These are phyloP conservation scores for Atethmia centrago DNA, from an alignment of 2,888 invertebrate genomes.

Conservation along the genomic window DNA sequence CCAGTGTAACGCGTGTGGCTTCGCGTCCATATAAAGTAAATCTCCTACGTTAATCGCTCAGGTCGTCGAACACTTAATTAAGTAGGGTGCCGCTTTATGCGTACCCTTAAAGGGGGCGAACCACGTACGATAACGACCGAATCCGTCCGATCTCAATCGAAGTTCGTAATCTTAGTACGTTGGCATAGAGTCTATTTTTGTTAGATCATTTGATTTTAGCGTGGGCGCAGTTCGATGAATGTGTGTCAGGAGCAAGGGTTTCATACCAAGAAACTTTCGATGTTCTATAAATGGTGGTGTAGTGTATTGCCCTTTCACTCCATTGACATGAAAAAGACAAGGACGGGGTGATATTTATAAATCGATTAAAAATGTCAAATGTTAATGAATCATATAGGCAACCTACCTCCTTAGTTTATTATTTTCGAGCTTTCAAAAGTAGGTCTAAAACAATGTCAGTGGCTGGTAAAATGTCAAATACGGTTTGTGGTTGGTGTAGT, in stretches of 20 bases:
- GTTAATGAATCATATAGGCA: neutral
- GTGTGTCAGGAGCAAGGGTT: constrained; percentile 56
- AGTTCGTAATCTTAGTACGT: constrained; percentile 40
- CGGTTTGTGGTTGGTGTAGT: no score
- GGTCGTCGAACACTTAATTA: constrained; percentile 80
- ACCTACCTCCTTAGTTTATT: neutral
- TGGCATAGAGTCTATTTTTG: constrained; percentile 53
- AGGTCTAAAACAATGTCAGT: neutral
- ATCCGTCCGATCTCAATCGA: constrained; percentile 22
- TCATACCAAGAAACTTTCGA: constrained; percentile 47
- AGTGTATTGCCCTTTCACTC: constrained; percentile 23
- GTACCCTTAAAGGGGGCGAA: constrained; percentile 65
- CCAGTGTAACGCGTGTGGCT: constrained; percentile 63
- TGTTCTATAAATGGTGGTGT: constrained; percentile 7
- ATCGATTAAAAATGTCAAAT: constrained; percentile 29
- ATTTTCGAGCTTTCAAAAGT: neutral
- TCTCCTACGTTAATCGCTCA: constrained; percentile 75
- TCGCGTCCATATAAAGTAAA: constrained; percentile 74
- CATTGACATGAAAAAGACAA: constrained; percentile 30
- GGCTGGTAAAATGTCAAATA: no score
- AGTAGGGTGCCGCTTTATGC: constrained; percentile 74
- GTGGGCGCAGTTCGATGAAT: constrained; percentile 55
- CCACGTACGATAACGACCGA: constrained; percentile 54
- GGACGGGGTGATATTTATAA: constrained; percentile 29
- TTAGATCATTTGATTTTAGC: constrained; percentile 21